These are phyloP conservation scores for Ennomos fuscantarius DNA, from an alignment of 2,888 invertebrate species.

Conservation along the genomic window DNA sequence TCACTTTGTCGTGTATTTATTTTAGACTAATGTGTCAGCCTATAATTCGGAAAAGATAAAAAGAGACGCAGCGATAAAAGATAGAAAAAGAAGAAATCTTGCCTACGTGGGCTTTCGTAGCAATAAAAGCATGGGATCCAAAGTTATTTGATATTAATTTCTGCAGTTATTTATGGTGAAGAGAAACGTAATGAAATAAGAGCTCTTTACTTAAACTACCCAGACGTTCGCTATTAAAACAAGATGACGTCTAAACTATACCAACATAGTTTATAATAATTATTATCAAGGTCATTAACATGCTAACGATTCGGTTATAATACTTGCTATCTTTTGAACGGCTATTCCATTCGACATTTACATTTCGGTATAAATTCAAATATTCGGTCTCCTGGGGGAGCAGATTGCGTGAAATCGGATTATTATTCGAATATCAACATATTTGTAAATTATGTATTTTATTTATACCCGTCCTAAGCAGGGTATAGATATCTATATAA, in stretches of 20 bases:
- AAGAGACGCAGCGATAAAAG: no score
- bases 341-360: slow-evolving; percentile 19
- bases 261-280: no score
- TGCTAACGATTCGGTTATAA: slow-evolving; percentile 25
- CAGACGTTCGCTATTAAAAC: slow-evolving; percentile 1
- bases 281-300: slow-evolving; percentile 15
- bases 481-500: no score
- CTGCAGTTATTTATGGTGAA: not conserved
- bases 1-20: no score
- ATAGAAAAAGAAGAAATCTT: no score
- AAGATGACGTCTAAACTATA: not conserved
- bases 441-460: slow-evolving; percentile 12
- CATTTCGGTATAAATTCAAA: slow-evolving; percentile 28
- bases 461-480: slow-evolving; percentile 8
- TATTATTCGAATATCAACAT: slow-evolving; percentile 16
- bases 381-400: slow-evolving; percentile 16
- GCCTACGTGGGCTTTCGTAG: no score
- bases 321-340: slow-evolving; percentile 23
- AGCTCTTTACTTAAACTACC: no score
- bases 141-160: not conserved
- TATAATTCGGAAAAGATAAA: no score
- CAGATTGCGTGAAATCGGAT: slow-evolving; percentile 21
- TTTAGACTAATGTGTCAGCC: no score
- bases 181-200: no score
- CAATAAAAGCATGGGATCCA: no score